Conservation (phyloP, 2,797 vertebrate genomes). For the Acanthornis magna region DNA sequence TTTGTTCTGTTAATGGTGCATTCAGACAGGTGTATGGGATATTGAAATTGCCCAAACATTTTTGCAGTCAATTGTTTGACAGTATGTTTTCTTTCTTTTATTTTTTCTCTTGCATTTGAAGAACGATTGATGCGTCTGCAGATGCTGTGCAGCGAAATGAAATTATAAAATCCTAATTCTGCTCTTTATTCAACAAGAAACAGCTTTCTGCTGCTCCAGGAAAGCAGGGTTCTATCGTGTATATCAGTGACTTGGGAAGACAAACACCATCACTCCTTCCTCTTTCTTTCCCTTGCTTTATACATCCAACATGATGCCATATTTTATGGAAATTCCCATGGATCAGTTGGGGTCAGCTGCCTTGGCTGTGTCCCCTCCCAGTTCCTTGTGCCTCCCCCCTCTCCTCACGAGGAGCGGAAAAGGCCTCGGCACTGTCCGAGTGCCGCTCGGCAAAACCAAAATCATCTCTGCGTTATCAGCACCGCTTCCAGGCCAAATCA, state of each 20-base stretch:
- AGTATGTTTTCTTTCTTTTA: not conserved
- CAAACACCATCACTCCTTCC: not conserved
- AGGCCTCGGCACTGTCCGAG: accelerated
- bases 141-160: not conserved
- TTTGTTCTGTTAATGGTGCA: not conserved
- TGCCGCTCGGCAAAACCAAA: not conserved
- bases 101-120: not conserved
- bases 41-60: not conserved
- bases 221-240: accelerated
- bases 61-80: not conserved
- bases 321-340: not conserved
- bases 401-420: not conserved
- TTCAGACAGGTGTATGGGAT: not conserved
- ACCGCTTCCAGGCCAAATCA: not conserved
- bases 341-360: not conserved
- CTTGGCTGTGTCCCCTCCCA: not conserved
- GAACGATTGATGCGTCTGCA: not conserved
- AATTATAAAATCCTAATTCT: not conserved
- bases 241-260: accelerated
- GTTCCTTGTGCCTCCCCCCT: not conserved
- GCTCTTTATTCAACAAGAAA: not conserved
- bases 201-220: not conserved
- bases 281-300: not conserved
- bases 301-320: not conserved
- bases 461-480: accelerated